Evolutionary conservation across 92 coral and sea anemone genomes (phyloP), one percentile per base, ranked within the genome.

Genomic region (Galaxea fascicularis): DNA sequence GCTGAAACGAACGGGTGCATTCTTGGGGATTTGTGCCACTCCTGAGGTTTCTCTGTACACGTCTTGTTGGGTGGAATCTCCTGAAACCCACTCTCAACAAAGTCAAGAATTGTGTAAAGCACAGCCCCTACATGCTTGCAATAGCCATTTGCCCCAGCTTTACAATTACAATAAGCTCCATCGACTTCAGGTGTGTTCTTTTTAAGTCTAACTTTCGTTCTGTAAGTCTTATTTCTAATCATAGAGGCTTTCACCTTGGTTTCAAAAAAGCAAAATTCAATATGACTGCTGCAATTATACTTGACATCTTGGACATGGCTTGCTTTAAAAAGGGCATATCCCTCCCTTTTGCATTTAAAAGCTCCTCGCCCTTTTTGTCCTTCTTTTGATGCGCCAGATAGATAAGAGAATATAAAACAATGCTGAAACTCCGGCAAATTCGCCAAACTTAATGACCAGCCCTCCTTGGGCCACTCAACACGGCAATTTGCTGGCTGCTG

Each of bases 41-140:
- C 82, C 62, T 82, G 79, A 46, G 80, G 86, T 31, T 70, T 82
- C 54, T 82, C 86, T 82, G 79, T 82, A 78, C 80, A 82, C 2
- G 80, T 31, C 20, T 20, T 68, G 62, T 82, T 71, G 45, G 84
- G 74, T 13, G 84, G 84, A 78, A 78, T 78, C 44, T 64, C 56
- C 59, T 64, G 22, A 18, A 80, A 54, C 17, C 65, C 53, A 77
- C 82, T 77, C 58, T 77, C 82, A 77, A 12, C 29, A 29, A 47
- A 77, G 82, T 77, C 82, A 27, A 77, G 82, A 10, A 77, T 57
- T 45, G 82, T 31, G 62, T 78, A 64, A 58, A 78, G 39, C 31
- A 78, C 62, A 21, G 84, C 84, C n/a, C 73, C 84, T 24, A 64
- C 59, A 71, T 78, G 74, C 54, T 78, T 31, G 31, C 84, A 78